Percentiles rank a stretch among this genome's conserved stretches.
Conservation (phyloP, 2,888 invertebrate species). For the Harpalus rubripes region DNA sequence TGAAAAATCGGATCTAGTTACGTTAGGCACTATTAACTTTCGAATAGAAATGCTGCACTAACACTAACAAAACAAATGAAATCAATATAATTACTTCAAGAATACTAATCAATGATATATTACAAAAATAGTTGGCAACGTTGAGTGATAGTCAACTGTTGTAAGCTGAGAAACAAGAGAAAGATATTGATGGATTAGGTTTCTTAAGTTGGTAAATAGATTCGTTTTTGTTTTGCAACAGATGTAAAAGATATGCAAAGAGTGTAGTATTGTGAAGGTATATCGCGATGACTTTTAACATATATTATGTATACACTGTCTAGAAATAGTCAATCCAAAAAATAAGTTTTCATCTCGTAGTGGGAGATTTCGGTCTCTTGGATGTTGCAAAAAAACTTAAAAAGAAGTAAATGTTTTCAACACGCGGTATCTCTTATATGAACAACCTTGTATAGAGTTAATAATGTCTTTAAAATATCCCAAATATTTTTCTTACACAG, state of each 20-base stretch:
- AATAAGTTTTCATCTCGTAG: no score
- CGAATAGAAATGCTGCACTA: conserved; percentile 40
- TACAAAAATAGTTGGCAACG: not conserved
- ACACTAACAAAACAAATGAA: conserved; percentile 32
- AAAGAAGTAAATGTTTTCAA: no score
- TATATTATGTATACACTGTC: not conserved
- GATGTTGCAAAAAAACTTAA: no score
- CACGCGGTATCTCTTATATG: no score
- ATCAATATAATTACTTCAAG: conserved; percentile 36
- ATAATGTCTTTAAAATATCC: no score
- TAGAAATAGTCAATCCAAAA: no score
- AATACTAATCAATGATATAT: conserved; percentile 46
- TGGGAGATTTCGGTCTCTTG: no score
- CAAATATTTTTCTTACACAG: no score
- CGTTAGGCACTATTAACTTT: conserved; percentile 47
- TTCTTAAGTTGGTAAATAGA: not conserved
- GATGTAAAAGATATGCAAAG: not conserved
- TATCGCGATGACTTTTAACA: not conserved
- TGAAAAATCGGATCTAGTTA: conserved; percentile 47
- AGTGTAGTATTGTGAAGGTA: not conserved
- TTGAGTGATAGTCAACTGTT: not conserved
- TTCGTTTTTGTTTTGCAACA: not conserved
- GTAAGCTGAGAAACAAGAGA: not conserved
- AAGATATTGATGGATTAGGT: not conserved
- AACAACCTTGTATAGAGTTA: no score